Conservation (phyloP, 1,140 invertebrate species). For the Calosoma granatense region DNA sequence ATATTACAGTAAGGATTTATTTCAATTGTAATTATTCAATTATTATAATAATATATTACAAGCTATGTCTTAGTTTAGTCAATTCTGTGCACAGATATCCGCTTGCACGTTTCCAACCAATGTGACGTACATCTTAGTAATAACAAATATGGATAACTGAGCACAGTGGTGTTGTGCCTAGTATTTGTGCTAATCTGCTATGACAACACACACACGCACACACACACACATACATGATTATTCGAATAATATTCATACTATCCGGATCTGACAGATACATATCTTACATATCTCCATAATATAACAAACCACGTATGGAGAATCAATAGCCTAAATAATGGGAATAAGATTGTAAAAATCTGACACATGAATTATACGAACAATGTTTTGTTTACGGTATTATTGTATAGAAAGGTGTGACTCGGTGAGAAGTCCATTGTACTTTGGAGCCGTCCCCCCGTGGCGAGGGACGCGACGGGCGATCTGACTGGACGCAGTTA, state of each 20-base stretch:
- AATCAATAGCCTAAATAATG: neutral
- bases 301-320: neutral
- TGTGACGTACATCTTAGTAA: neutral
- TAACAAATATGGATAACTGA: neutral
- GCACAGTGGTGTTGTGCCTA: neutral
- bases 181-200: neutral
- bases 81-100: neutral
- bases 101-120: neutral
- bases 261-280: neutral
- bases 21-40: neutral
- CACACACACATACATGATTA: no score
- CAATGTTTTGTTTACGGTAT: neutral
- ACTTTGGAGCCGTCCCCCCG: neutral
- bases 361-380: conserved; percentile 1
- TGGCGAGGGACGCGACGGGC: neutral
- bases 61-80: neutral
- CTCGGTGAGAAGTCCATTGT: neutral
- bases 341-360: neutral
- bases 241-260: neutral
- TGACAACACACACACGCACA: no score
- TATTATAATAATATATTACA: neutral
- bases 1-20: neutral
- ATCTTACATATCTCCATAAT: neutral
- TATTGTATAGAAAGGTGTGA: neutral
- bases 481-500: neutral